phyloP scores from a whole-genome alignment of 2,113 vertebrate genomes.

The Elgaria multicarinata region DNA sequence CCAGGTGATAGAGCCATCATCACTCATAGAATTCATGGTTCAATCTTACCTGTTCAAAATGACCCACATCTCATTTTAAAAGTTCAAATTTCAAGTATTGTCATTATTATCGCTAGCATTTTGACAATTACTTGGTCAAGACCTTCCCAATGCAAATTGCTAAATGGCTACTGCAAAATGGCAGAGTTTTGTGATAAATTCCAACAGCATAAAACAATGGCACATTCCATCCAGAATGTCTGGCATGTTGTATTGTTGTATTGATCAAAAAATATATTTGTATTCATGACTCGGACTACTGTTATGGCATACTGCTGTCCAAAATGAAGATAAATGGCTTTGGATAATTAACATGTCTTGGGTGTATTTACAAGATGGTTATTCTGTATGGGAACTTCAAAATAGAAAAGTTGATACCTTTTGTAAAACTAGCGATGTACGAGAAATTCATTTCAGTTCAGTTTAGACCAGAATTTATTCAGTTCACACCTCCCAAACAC shows the following conservation, averaged over 20 bases:
- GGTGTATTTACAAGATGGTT: neutral
- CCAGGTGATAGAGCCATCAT: neutral
- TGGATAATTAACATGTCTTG: neutral
- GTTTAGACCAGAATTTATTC: neutral
- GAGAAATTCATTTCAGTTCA: too few relatives aligned
- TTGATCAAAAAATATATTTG: neutral
- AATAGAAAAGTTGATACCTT: neutral
- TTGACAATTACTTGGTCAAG: neutral
- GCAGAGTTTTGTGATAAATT: neutral
- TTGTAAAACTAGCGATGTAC: neutral
- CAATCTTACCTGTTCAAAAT: neutral
- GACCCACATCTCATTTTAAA: neutral
- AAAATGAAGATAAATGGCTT: slow-evolving; percentile 11
- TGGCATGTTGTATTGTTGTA: slow-evolving; percentile 13
- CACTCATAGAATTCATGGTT: neutral
- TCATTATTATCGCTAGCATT: neutral
- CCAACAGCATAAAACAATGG: slow-evolving; percentile 42
- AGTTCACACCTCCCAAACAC: neutral
- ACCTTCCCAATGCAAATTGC: neutral
- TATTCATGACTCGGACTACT: neutral
- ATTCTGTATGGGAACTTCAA: neutral
- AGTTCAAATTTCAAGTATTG: neutral
- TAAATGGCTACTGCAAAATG: neutral
- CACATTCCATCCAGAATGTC: neutral
- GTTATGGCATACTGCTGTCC: neutral